Conservation (phyloP, 2,797 vertebrate genomes). For the Hephaestus fuliginosus region DNA sequence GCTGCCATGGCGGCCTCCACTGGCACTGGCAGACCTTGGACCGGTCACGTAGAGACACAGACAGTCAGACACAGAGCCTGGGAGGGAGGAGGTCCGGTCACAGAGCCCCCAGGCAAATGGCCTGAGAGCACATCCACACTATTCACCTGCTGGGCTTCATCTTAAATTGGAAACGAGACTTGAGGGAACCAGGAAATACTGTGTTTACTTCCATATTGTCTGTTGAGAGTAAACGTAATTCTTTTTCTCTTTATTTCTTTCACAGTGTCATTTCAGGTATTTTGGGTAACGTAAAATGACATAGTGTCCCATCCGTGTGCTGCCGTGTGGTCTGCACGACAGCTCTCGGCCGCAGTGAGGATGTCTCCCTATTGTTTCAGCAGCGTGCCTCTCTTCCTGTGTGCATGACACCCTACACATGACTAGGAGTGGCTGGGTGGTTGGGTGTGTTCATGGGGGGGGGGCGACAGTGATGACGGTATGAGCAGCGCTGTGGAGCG, state of each 20-base stretch:
- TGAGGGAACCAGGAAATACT: conserved; percentile 9
- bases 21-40: conserved; percentile 74
- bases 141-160: conserved; percentile 25
- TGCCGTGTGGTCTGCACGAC: conserved; percentile 1
- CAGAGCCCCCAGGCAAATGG: conserved; percentile 36
- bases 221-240: not conserved
- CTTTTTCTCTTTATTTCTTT: not conserved
- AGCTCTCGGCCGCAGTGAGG: conserved; percentile 2
- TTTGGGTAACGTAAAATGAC: conserved; percentile 21
- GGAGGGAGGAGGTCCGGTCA: conserved; percentile 23
- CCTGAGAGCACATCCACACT: conserved; percentile 39
- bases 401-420: conserved; percentile 45
- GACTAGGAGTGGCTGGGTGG: conserved; percentile 12
- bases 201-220: not conserved
- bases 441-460: conserved; percentile 29
- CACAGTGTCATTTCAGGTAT: not conserved
- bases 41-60: conserved; percentile 84
- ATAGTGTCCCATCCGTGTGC: not conserved
- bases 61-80: conserved; percentile 62
- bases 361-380: conserved; percentile 59
- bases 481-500: conserved; percentile 24
- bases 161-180: conserved; percentile 23
- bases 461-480: conserved; percentile 16
- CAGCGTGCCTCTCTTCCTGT: conserved; percentile 58
- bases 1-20: conserved; percentile 74